Evolutionary conservation across 2,888 invertebrate genomes (phyloP), one percentile per base, ranked within the genome.

Genomic region (Eupithecia abbreviata): DNA sequence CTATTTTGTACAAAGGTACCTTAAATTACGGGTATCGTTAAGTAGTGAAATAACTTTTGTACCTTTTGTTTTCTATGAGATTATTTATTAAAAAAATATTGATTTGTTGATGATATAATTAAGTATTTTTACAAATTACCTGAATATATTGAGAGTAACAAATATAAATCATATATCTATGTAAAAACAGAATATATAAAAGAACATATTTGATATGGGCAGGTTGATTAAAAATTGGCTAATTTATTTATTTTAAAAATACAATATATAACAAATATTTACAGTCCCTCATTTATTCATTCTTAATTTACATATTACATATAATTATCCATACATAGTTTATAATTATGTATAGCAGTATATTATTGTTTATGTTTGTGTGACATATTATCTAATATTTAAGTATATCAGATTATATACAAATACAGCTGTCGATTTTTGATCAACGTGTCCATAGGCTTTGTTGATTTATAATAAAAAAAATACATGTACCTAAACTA

Each of bases 51-150:
- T 45, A 84, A 79, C 82, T 90, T 92, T 93, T 93, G 90, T 93
- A 92, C 85, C 83, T 85, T 85, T 92, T 92, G 91, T 93, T 94
- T 94, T 92, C 88, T 92, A 93, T 92, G 85, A 93, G 91, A 93
- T 93, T 85, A 92, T 93, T 92, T 94, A 92, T 80, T 91, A 92
- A 92, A 90, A 91, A 90, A 91, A 89, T 93, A 93, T 93, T 93
- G 85, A 90, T 92, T 93, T 93, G 93, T 93, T 94, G 90, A 90
- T 84, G 85, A 90, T 88, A 89, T 90, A 90, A 92, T 92, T 93
- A 91, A 90, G 90, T 94, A 94, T 94, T 94, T 94, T 94, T 94
- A 94, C 93, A 94, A 90, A 93, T 90, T 92, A 93, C 91, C 92
- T 93, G 91, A 93, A 88, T 91, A 92, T 92, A 93, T 89, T 90